Evolutionary conservation across 2,113 vertebrate species (phyloP).

Genomic region (Sardina pilchardus): DNA sequence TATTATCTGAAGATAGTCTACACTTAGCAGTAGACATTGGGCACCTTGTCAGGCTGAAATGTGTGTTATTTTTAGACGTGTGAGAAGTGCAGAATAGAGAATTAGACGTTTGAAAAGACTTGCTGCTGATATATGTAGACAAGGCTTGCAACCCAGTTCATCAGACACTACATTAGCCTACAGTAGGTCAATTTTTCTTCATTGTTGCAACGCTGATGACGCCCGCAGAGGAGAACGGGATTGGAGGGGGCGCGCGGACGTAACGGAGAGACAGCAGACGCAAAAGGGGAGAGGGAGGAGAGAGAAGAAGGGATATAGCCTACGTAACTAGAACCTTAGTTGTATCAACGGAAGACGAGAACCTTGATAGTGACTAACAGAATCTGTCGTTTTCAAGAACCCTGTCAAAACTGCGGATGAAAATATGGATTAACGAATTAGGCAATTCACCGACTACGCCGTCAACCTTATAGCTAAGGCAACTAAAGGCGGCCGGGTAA

Average conservation of each 20-base stretch:
- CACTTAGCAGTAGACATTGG: background rate
- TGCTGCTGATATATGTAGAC: background rate
- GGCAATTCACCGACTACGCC: background rate
- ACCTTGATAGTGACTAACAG: constrained; percentile 54
- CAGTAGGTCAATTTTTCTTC: constrained; percentile 47
- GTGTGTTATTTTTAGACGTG: background rate
- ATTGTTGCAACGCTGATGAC: constrained; percentile 65
- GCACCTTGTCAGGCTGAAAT: background rate
- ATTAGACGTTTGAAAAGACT: background rate
- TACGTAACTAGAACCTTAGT: constrained; percentile 58
- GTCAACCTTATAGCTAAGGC: background rate
- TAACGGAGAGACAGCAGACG: constrained; percentile 70
- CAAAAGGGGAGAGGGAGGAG: constrained; percentile 61
- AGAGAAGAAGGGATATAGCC: constrained; percentile 54
- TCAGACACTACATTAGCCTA: constrained; percentile 19
- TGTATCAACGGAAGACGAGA: constrained; percentile 61
- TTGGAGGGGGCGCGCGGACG: constrained; percentile 59
- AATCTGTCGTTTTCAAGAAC: constrained; percentile 50
- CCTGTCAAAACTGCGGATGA: constrained; percentile 42
- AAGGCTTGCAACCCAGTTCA: background rate
- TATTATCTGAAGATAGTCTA: background rate
- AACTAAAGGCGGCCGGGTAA: background rate
- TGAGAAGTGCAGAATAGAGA: background rate
- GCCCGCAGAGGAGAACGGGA: constrained; percentile 47
- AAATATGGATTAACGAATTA: constrained; percentile 45